phyloP scores from a whole-genome alignment of 2,113 vertebrate species.

The Solenodon paradoxus region DNA sequence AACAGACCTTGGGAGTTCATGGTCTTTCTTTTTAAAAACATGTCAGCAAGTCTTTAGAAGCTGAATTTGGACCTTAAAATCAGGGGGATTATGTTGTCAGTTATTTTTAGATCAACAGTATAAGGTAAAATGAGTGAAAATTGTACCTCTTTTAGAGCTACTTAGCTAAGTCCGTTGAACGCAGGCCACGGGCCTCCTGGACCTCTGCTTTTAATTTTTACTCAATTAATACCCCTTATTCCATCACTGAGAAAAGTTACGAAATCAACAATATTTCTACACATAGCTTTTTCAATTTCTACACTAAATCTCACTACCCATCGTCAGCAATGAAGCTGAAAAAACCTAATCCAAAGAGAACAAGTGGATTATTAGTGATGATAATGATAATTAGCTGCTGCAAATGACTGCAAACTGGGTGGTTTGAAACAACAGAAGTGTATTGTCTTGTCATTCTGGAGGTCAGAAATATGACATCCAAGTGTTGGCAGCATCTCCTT shows the following conservation, averaged over 20 bases:
- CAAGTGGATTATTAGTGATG: neutral
- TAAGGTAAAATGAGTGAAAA: conserved; percentile 71
- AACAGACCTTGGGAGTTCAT: conserved; percentile 44
- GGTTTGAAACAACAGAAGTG: neutral
- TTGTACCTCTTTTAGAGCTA: conserved; percentile 67
- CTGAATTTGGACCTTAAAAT: conserved; percentile 71
- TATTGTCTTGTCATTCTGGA: neutral
- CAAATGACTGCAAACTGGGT: neutral
- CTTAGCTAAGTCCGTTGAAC: conserved; percentile 66
- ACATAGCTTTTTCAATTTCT: neutral
- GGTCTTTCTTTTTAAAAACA: conserved; percentile 59
- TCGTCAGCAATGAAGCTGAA: neutral
- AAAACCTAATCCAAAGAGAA: neutral
- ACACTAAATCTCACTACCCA: neutral
- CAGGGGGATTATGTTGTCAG: conserved; percentile 77
- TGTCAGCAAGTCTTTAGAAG: conserved; percentile 77
- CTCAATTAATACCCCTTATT: conserved; percentile 1
- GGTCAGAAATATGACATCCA: neutral
- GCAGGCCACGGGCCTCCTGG: neutral
- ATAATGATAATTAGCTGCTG: neutral
- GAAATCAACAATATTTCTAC: neutral
- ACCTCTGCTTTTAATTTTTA: neutral
- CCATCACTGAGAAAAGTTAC: conserved; percentile 29
- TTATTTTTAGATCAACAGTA: conserved; percentile 71
- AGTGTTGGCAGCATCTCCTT: too few relatives aligned